A percentile compares a stretch with the other conserved stretches of the same genome.
These are phyloP conservation scores for Molothrus ater DNA, from an alignment of 2,797 vertebrate species.

Conservation along the genomic window DNA sequence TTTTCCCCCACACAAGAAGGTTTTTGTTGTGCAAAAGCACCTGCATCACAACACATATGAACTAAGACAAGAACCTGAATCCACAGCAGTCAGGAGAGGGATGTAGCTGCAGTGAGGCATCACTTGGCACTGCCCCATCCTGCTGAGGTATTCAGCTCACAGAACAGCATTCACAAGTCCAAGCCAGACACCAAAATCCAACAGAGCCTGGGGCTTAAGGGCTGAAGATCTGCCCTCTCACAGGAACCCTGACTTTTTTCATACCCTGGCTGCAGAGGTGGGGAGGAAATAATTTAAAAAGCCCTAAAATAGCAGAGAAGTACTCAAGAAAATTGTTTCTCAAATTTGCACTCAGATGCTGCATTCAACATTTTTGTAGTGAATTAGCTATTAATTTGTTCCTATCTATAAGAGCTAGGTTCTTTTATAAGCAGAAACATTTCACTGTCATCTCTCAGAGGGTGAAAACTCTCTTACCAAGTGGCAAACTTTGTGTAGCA, in stretches of 20 bases:
- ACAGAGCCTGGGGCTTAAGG: neutral
- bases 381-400: neutral
- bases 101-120: neutral
- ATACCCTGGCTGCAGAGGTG: neutral
- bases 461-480: neutral
- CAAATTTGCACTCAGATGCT: neutral
- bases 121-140: neutral
- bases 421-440: neutral
- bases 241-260: neutral
- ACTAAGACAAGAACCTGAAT: neutral
- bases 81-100: neutral
- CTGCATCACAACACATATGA: neutral
- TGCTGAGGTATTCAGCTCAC: neutral
- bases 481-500: neutral
- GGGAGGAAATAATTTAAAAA: neutral
- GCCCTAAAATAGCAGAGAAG: neutral
- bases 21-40: neutral
- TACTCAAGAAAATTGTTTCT: neutral
- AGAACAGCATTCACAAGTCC: neutral
- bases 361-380: neutral
- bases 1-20: neutral
- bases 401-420: neutral
- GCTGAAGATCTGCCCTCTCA: neutral
- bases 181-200: neutral
- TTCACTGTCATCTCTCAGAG: neutral